Base-by-base conservation (phyloP, 2,888 invertebrate genomes). In the Erynnis tages region DNA sequence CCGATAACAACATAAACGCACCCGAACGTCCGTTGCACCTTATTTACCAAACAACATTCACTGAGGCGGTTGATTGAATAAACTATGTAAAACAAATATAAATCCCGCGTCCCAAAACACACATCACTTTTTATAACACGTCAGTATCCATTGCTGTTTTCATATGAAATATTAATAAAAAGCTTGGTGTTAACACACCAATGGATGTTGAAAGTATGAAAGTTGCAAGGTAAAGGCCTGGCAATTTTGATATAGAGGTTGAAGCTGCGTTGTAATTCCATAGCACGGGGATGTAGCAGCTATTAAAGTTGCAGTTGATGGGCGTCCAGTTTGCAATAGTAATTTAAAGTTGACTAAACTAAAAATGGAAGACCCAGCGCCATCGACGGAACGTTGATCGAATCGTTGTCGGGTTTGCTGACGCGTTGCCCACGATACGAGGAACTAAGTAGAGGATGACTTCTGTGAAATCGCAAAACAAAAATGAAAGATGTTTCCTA, bases 41-140 rank as follows among this genome's bases (percentile, higher is more conserved):
- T 76, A 75, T 79, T 79, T 79, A 76, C 76, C 78, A 78, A 80
- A 79, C 80, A 77, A 73, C 70, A 70, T 75, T 71, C 80, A 76
- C 63, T 74, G 72, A 66, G 63, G 72, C 79, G 72, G 61, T 69
- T 76, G 78, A 81, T 81, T 79, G 78, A 79, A 75, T 79, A 74
- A 73, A 73, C 71, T 69, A 60, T 63, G 67, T 63, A 72, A 73
- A 73, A 73, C 72, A 74, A 75, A 74, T 60, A 70, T 64, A 11
- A 23, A 61, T 56, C 47, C 54, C 21, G 3, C 27, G 25, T 71
- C 64, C 48, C 48, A 8, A 7, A 35, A 58, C n/a, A 23, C 29
- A 23, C 21, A 16, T 25, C 11, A 10, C 37, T 11, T 37, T 45
- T 44, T 14, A 27, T 6, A 52, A 13, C 1, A 16, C 19, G 5